Percentiles rank a stretch among this genome's conserved stretches.
Evolutionary conservation across 2,888 invertebrate species (phyloP).

Genomic region (Oscheius sp.): DNA sequence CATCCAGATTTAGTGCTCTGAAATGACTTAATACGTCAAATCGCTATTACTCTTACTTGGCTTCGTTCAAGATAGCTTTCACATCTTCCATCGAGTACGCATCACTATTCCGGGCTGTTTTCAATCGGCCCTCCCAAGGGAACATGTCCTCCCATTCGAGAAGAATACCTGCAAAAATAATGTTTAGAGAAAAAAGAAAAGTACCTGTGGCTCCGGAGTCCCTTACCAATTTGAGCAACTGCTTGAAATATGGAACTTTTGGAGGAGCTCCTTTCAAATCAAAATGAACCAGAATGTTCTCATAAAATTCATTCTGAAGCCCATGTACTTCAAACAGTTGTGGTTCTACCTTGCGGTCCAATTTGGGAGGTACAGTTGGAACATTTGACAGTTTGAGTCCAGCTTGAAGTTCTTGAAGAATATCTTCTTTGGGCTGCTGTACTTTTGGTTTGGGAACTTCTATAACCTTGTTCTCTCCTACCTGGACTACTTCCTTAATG

Average conservation of each 20-base stretch:
- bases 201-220: slow-evolving; percentile 80
- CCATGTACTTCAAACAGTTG: neutral
- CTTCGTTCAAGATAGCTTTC: slow-evolving; percentile 80
- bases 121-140: slow-evolving; percentile 80
- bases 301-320: slow-evolving; percentile 55
- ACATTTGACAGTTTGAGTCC: neutral
- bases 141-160: slow-evolving; percentile 91
- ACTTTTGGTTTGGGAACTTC: neutral
- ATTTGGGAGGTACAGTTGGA: neutral
- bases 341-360: neutral
- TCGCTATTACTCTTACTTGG: slow-evolving; percentile 32
- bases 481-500: slow-evolving; percentile 14
- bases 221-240: slow-evolving; percentile 79
- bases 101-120: slow-evolving; percentile 79
- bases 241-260: slow-evolving; percentile 77
- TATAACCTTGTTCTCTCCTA: neutral
- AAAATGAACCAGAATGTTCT: slow-evolving; percentile 81
- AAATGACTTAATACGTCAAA: slow-evolving; percentile 68
- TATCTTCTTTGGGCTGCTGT: neutral
- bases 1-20: slow-evolving; percentile 77
- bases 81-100: slow-evolving; percentile 82
- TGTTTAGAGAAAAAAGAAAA: neutral
- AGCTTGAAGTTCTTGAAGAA: neutral
- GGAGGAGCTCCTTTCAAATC: slow-evolving; percentile 88
- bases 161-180: slow-evolving; percentile 79